Conservation (phyloP, 2,797 vertebrate genomes). For the Natrix natrix region DNA sequence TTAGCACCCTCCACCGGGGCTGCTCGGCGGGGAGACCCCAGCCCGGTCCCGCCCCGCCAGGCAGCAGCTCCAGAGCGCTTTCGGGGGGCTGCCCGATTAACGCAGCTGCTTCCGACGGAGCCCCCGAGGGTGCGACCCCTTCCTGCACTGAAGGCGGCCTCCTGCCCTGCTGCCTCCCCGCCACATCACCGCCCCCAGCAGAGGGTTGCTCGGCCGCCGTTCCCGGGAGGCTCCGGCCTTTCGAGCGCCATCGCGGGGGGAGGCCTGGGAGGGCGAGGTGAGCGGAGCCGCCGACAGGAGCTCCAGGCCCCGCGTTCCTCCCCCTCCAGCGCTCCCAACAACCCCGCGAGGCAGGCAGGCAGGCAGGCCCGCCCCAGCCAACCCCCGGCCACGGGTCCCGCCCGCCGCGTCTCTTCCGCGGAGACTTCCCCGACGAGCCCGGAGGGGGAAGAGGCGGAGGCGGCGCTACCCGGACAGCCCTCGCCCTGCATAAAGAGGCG, state of each 20-base stretch:
- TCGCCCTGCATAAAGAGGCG: not conserved
- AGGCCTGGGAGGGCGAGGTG: not conserved
- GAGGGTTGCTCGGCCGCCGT: not conserved
- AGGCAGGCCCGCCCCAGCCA: not conserved
- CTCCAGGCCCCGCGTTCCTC: not conserved
- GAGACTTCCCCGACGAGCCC: not conserved
- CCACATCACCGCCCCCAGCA: rapidly evolving
- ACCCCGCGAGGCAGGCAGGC: not conserved
- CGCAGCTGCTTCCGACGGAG: not conserved
- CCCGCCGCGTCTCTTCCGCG: not conserved
- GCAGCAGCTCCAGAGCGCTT: not conserved
- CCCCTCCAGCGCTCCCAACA: not conserved
- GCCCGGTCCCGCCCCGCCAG: too few relatives aligned
- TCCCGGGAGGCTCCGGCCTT: not conserved
- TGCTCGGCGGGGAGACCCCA: not conserved
- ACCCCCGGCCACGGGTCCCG: not conserved
- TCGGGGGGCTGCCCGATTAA: not conserved
- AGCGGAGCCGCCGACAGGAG: not conserved
- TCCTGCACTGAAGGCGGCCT: not conserved
- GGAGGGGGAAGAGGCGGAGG: not conserved
- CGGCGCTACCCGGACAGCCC: not conserved
- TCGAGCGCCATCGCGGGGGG: not conserved
- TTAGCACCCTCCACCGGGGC: too few relatives aligned
- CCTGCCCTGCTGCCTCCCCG: rapidly evolving
- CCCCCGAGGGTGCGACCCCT: not conserved